phyloP scores from a whole-genome alignment of 2,888 invertebrate genomes.

The Scaptomyza caliginosa region DNA sequence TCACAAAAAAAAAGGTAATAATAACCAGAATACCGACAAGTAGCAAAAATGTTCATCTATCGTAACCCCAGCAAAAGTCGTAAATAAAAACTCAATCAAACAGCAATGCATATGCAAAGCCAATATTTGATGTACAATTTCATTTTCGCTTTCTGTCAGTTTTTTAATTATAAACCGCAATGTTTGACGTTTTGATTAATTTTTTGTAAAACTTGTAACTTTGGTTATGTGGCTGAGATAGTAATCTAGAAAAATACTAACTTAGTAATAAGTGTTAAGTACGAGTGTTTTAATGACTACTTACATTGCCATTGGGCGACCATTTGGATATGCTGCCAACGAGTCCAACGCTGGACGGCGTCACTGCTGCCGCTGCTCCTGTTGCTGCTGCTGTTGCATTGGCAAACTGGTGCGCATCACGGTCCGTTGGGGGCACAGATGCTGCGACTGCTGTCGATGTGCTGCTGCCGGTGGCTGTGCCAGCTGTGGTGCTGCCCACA shows the following conservation, averaged over 20 bases:
- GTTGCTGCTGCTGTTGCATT: slow-evolving; percentile 42
- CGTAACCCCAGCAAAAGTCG: background rate
- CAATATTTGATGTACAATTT: background rate
- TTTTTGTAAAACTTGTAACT: background rate
- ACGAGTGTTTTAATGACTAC: slow-evolving; percentile 56
- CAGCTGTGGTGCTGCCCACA: slow-evolving; percentile 67
- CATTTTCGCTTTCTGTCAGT: background rate
- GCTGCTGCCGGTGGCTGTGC: slow-evolving; percentile 64
- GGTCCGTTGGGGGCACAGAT: slow-evolving; percentile 45
- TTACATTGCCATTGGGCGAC: slow-evolving; percentile 84
- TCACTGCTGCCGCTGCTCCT: slow-evolving; percentile 55
- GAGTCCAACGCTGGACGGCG: slow-evolving; percentile 47
- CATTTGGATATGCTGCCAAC: slow-evolving; percentile 80
- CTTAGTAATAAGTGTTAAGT: too few relatives aligned
- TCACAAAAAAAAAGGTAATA: slow-evolving; percentile 16
- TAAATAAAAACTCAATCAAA: slow-evolving; percentile 14
- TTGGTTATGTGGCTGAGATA: too few relatives aligned
- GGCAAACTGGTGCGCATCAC: slow-evolving; percentile 80
- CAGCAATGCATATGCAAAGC: slow-evolving; percentile 16
- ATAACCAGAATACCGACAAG: slow-evolving; percentile 38
- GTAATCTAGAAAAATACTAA: too few relatives aligned
- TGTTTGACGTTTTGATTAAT: background rate
- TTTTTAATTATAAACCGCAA: slow-evolving; percentile 8
- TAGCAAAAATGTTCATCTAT: slow-evolving; percentile 27
- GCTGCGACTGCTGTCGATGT: slow-evolving; percentile 63